Evolutionary conservation across 2,113 vertebrate genomes (phyloP).

Genomic region (Catharus minimus): DNA sequence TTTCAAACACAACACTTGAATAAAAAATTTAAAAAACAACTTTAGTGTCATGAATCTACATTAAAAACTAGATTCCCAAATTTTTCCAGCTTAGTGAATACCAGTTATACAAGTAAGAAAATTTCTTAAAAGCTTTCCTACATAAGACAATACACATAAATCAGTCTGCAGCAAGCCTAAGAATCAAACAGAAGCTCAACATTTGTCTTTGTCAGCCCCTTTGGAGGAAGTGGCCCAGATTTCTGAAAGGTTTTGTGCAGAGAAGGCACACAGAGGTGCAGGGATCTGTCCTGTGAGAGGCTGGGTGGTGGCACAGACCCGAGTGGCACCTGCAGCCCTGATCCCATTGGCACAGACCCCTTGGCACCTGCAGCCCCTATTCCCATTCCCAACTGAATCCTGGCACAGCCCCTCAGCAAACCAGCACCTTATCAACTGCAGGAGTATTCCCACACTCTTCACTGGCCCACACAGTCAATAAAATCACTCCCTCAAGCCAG

Average conservation of each 20-base stretch:
- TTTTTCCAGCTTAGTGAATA: background rate
- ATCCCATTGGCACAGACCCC: too few species aligned
- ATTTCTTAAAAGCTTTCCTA: background rate
- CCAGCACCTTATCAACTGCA: background rate
- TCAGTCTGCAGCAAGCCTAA: background rate
- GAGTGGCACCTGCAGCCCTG: background rate
- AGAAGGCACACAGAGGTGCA: accelerated
- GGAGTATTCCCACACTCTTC: background rate
- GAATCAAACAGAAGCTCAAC: background rate
- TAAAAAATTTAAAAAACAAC: background rate
- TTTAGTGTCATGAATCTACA: background rate
- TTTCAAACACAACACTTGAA: background rate
- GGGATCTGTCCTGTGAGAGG: accelerated
- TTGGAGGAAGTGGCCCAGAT: background rate
- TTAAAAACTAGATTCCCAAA: background rate
- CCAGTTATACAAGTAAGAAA: background rate
- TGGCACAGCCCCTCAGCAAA: accelerated
- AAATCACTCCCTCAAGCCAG: background rate
- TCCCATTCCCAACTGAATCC: accelerated
- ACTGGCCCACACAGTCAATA: background rate
- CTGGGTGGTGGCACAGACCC: background rate
- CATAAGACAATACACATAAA: background rate
- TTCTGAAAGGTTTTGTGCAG: background rate
- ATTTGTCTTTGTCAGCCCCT: background rate
- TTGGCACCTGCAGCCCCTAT: background rate